Conservation (phyloP, 2,888 invertebrate genomes). For the Drosophila yooni region DNA sequence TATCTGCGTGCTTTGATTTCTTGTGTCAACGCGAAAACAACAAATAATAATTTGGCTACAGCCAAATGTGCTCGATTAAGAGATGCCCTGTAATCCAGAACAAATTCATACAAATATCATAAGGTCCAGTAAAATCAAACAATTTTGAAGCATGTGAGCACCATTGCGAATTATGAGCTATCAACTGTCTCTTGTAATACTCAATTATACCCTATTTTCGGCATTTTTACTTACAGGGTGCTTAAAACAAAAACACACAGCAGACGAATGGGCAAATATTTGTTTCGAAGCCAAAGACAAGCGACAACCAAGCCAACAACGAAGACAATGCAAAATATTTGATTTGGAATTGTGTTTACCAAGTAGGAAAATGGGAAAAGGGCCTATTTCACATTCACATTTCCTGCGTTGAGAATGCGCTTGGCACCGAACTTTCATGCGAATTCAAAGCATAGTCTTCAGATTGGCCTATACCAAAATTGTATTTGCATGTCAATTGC, state of each 20-base stretch:
- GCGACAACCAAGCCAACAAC: slow-evolving; percentile 55
- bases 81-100: background rate
- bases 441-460: slow-evolving; percentile 27
- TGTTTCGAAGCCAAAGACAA: slow-evolving; percentile 61
- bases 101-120: background rate
- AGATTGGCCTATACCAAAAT: slow-evolving; percentile 51
- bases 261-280: slow-evolving; percentile 66
- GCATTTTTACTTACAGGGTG: background rate
- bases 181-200: background rate
- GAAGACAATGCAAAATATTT: slow-evolving; percentile 69
- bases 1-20: slow-evolving; percentile 59
- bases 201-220: background rate
- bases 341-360: slow-evolving; percentile 38
- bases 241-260: slow-evolving; percentile 4
- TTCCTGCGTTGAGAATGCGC: slow-evolving; percentile 30
- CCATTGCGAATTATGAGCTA: background rate
- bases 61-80: background rate
- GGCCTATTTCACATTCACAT: slow-evolving; percentile 13
- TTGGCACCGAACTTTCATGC: slow-evolving; percentile 52
- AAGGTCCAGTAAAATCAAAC: background rate
- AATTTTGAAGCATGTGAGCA: background rate
- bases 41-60: slow-evolving; percentile 9
- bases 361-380: background rate
- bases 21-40: slow-evolving; percentile 69
- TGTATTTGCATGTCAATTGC: slow-evolving; percentile 78